Conservation (phyloP, 2,113 vertebrate genomes). For the Pogonocichla stellata region DNA sequence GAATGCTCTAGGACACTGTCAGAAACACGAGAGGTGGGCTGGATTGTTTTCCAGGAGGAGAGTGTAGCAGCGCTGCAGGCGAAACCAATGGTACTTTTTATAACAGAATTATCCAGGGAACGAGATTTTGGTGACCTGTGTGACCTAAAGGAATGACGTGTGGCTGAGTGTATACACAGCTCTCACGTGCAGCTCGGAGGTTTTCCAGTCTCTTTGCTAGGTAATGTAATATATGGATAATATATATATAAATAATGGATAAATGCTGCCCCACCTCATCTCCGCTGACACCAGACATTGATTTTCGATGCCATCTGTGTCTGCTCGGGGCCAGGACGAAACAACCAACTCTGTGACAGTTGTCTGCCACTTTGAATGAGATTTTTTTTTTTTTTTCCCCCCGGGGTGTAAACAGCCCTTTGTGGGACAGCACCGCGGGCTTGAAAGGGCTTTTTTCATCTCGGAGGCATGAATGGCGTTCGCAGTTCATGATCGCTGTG, state of each 20-base stretch:
- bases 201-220: not conserved
- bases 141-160: not conserved
- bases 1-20: not conserved
- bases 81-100: not conserved
- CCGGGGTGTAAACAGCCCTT: conserved; percentile 1
- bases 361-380: not conserved
- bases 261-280: not conserved
- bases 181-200: accelerated
- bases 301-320: not conserved
- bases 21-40: not conserved
- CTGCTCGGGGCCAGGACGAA: not conserved
- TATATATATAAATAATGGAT: too few species aligned
- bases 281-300: not conserved
- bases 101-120: not conserved
- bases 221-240: too few species aligned
- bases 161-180: accelerated
- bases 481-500: not conserved
- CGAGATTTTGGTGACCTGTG: not conserved
- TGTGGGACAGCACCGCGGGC: not conserved
- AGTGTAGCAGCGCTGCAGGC: not conserved
- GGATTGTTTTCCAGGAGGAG: not conserved
- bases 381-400: not conserved
- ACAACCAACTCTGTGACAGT: not conserved
- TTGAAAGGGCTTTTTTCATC: conserved; percentile 11
- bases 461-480: not conserved